These are phyloP conservation scores for Drosophila greeni DNA, from an alignment of 2,888 invertebrate species.

Conservation along the genomic window DNA sequence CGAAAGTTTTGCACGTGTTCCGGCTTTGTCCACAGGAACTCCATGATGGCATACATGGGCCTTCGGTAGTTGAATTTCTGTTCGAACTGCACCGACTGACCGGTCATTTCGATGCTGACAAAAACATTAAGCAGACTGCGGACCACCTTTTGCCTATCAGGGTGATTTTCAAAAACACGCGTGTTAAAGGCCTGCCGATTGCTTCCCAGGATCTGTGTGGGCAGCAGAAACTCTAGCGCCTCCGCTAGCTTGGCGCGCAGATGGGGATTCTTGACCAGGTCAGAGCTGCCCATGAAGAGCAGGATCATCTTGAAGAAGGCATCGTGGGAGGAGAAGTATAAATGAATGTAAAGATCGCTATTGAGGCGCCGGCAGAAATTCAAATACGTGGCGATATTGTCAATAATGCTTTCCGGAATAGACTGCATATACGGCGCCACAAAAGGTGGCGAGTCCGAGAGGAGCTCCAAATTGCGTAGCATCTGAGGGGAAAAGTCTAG, in stretches of 20 bases:
- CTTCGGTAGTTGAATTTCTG: constrained; percentile 97
- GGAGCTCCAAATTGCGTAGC: constrained; percentile 72
- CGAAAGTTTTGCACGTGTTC: constrained; percentile 89
- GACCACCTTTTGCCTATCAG: constrained; percentile 86
- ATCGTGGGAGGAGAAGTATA: constrained; percentile 81
- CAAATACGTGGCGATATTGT: constrained; percentile 91
- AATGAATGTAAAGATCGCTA: constrained; percentile 84
- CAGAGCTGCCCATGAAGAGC: constrained; percentile 91
- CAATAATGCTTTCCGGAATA: constrained; percentile 93
- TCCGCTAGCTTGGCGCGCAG: constrained; percentile 93
- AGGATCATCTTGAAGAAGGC: constrained; percentile 87
- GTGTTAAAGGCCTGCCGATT: constrained; percentile 81
- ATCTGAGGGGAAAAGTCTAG: constrained; percentile 83
- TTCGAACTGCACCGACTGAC: constrained; percentile 96
- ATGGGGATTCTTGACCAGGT: constrained; percentile 93
- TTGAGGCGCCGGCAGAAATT: constrained; percentile 86
- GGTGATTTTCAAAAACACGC: constrained; percentile 87
- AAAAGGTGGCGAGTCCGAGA: constrained; percentile 82
- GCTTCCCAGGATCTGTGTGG: constrained; percentile 80
- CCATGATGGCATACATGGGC: constrained; percentile 96
- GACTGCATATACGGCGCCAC: constrained; percentile 87
- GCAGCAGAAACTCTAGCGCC: constrained; percentile 91
- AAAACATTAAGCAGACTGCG: constrained; percentile 92
- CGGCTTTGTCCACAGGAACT: constrained; percentile 91
- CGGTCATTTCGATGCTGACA: constrained; percentile 98